Evolutionary conservation across 2,113 vertebrate genomes (phyloP).

Genomic region (Lophius piscatorius): DNA sequence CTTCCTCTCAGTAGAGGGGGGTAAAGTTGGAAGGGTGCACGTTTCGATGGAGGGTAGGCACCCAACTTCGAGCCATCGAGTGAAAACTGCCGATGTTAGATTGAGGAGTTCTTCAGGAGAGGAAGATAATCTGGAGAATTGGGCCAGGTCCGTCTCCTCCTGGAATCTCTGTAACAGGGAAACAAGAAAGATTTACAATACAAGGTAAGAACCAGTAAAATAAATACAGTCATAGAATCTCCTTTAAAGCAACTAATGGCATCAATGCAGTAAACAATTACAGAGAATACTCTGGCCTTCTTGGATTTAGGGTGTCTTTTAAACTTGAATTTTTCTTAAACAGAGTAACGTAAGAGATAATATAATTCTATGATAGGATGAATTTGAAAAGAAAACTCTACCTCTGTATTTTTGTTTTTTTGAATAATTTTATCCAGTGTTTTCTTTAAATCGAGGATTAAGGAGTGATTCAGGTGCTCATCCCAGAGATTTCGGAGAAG

Average conservation of each 20-base stretch:
- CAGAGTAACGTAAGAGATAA: background rate
- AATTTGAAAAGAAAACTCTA: background rate
- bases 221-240: background rate
- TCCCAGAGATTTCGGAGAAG: constrained; percentile 72
- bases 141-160: constrained; percentile 63
- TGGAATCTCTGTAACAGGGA: constrained; percentile 66
- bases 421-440: constrained; percentile 66
- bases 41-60: constrained; percentile 43
- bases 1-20: constrained; percentile 50
- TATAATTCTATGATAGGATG: background rate
- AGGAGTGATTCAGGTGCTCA: constrained; percentile 66
- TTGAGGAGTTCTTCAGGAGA: constrained; percentile 77
- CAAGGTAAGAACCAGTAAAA: too few relatives aligned
- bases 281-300: background rate
- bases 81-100: constrained; percentile 71
- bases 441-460: constrained; percentile 65
- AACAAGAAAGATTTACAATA: constrained; percentile 3
- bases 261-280: background rate
- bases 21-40: constrained; percentile 68
- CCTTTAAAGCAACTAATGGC: too few relatives aligned
- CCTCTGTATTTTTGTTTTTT: constrained; percentile 64
- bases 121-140: constrained; percentile 52
- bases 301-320: background rate
- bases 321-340: background rate
- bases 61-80: constrained; percentile 63